Evolutionary conservation across 1,140 invertebrate genomes (phyloP), one percentile per base, ranked within the genome.

Genomic region (Microplitis mediator): DNA sequence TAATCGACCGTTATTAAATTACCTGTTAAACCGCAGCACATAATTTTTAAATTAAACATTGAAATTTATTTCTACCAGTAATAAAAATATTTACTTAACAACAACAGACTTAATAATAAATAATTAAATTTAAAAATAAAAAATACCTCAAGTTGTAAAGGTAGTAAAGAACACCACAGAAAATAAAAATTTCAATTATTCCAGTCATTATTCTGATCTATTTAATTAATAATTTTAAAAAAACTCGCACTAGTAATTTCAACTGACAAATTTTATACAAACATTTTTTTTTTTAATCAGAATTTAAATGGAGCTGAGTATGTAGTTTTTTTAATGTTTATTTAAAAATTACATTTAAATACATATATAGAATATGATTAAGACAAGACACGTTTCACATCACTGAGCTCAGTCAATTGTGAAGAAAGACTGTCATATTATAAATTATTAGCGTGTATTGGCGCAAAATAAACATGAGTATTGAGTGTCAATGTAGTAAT

Each of bases 91-190:
- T 52, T 36, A 51, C 0, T 34, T 16, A 23, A 45, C 36, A 45
- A 4, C 13, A 13, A 32, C 5, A 9, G 5, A 8, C 4, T 32
- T 61, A 9, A 54, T 67, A 67, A 35, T 50, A 51, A 36, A 50
- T 56, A 56, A 13, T 39, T 45, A 58, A 56, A 13, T 39, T 31
- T 45, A 13, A 52, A 34, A 64, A 16, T 5, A 4, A 13, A 1
- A 72, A 23, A 82, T 84, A 87, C 85, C 85, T 85, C 75, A 78
- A 76, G 73, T 83, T 85, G 74, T 85, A 85, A 75, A 87, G 85
- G 68, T 86, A 87, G 74, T 82, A 86, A 51, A 87, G 77, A 4
- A 86, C 80, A 68, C 84, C 85, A 72, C 82, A 85, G 69, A 87
- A 85, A 73, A 87, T 75, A 63, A 86, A 86, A 39, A 87, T 76